Evolutionary conservation across 1,140 invertebrate genomes (phyloP).

Genomic region (Drosophila jambulina): DNA sequence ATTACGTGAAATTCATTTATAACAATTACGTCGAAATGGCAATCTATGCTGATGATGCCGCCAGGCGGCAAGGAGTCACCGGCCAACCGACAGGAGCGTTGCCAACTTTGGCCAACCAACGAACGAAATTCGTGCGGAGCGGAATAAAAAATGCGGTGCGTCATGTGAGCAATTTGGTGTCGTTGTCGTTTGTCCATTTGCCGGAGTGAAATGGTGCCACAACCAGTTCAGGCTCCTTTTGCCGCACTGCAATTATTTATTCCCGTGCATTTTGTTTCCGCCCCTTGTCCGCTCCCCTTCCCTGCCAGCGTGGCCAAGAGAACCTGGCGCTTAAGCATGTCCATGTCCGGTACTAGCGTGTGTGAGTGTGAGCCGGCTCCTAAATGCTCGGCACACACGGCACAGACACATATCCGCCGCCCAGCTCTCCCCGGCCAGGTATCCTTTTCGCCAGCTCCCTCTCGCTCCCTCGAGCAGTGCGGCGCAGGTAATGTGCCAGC

Average conservation of each 20-base stretch:
- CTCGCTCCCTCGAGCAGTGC: slow-evolving; percentile 7
- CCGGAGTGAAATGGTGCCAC: slow-evolving; percentile 67
- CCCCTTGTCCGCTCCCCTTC: slow-evolving; percentile 16
- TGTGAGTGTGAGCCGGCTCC: slow-evolving; percentile 40
- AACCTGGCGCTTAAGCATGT: slow-evolving; percentile 78
- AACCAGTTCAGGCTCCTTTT: slow-evolving; percentile 81
- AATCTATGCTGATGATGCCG: slow-evolving; percentile 82
- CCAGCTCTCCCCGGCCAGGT: slow-evolving; percentile 35
- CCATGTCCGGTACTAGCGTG: slow-evolving; percentile 68
- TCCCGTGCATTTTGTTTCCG: slow-evolving; percentile 52
- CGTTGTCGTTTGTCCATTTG: slow-evolving; percentile 58
- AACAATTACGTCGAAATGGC: slow-evolving; percentile 80
- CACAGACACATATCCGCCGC: slow-evolving; percentile 74
- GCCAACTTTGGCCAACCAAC: slow-evolving; percentile 47
- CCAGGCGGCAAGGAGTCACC: slow-evolving; percentile 51
- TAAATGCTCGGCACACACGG: slow-evolving; percentile 72
- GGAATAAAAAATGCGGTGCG: slow-evolving; percentile 74
- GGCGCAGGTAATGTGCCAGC: slow-evolving; percentile 66
- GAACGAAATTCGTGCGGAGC: slow-evolving; percentile 68
- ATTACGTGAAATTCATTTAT: slow-evolving; percentile 82
- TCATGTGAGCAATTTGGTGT: slow-evolving; percentile 82
- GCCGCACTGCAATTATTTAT: slow-evolving; percentile 79
- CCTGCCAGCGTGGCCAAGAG: slow-evolving; percentile 37
- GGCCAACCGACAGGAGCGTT: slow-evolving; percentile 35
- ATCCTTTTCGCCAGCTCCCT: slow-evolving; percentile 22